Base-by-base conservation (phyloP, 2,888 invertebrate species). In the Poecilobothrus nobilitatus region DNA sequence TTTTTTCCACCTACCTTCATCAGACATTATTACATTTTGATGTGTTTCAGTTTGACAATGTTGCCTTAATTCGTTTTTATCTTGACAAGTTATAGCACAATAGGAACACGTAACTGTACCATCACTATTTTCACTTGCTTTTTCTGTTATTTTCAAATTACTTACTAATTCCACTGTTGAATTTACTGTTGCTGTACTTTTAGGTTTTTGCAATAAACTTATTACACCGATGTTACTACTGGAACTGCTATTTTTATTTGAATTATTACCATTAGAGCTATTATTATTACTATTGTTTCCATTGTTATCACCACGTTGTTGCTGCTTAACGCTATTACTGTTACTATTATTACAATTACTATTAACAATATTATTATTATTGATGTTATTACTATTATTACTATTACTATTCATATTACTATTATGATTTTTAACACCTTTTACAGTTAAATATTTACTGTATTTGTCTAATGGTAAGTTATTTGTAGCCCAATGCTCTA, bases 11-110 rank as follows among this genome's bases (percentile, higher is more conserved):
- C 9, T 18, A 75, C 85, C 88, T 78, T 88, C 88, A 79, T 89
- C 89, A 12, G 88, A 88, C 86, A 88, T 88, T 72, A 89, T 87
- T 73, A 87, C 85, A 72, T 84, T 84, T 75, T 87, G 87, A 78
- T 89, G 89, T 71, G 81, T 81, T 74, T 86, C 85, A n/a, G 86
- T 85, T 76, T 86, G 85, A 75, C 87, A 87, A 77, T 87, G 87
- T 66, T 83, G 82, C 62, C 85, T 80, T 65, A 87, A 76, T 71
- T 86, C 86, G 70, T 83, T 79, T 71, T 84, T 84, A 71, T 84
- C 84, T 64, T 78, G 76, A 76, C 86, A 87, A 62, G 83, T 82
- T 34, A 86, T 80, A 73, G 85, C 84, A 77, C 87, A 87, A 75
- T 87, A 87, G 33, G 84, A 84, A 76, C 87, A 87, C 5, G 83